Evolutionary conservation across 1,140 invertebrate species (phyloP), one percentile per base, ranked within the genome.

Genomic region (Drosophila jambulina): DNA sequence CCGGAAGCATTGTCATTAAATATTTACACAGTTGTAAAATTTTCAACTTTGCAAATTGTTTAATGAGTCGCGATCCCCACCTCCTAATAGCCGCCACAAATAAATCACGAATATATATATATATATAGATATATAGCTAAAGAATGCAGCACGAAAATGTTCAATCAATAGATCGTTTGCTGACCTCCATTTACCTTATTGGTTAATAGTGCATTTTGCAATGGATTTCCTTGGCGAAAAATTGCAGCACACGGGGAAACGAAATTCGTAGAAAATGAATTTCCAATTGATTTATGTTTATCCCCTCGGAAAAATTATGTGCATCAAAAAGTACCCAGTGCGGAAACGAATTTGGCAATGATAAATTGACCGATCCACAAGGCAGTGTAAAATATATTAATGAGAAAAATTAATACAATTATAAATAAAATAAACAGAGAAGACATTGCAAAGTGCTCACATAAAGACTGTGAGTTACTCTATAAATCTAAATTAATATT

Each of bases 341-440:
- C 72, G 75, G 74, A 78, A 78, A 68, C 56, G 25, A 61, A 69
- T 78, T 78, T 78, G 75, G 75, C 75, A 78, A 78, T 69, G 75
- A 78, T 64, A 78, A 78, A 78, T 76, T 51, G 46, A 49, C 38
- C 54, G 69, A 75, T 46, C 48, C 72, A 53, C 74, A 75, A 76
- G 53, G 61, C 40, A 76, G 58, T 56, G 53, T 21, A 42, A 42
- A 40, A 42, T n/a, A n/a, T 34, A 42, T 54, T 23, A 17, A 75
- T 56, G 23, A 23, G 9, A 2, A 75, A 72, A 25, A 34, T 27
- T 60, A 38, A 23, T 34, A 3, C 13, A 46, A 46, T 15, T 23
- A 54, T 54, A 54, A 36, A 54, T 17, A 19, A 69, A 69, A 68
- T 34, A 67, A 59, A 42, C 23, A n/a, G n/a, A 38, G 8, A 58